Conservation (phyloP, 2,113 vertebrate genomes). For the Myiagra hebetior region DNA sequence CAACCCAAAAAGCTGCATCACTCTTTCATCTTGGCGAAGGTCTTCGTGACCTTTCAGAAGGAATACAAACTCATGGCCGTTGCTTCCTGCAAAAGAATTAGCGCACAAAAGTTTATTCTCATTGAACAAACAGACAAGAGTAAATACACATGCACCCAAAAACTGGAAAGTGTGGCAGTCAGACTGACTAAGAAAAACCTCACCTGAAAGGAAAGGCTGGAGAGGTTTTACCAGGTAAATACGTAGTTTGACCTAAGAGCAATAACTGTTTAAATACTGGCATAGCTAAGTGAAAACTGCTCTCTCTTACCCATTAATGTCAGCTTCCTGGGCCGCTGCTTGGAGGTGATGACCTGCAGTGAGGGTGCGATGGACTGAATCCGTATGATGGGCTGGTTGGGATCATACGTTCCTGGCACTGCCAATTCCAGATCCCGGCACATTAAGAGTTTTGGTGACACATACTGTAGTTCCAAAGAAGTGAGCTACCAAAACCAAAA, state of each 20-base stretch:
- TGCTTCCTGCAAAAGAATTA: conserved; percentile 83
- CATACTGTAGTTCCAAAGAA: conserved; percentile 94
- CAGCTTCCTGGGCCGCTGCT: conserved; percentile 94
- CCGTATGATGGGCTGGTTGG: conserved; percentile 95
- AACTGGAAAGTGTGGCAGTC: background rate
- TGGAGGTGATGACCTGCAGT: conserved; percentile 98
- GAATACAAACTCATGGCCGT: conserved; percentile 98
- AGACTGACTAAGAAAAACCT: background rate
- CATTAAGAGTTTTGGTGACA: conserved; percentile 97
- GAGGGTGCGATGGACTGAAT: conserved; percentile 96
- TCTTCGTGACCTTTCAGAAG: conserved; percentile 97
- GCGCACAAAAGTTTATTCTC: background rate
- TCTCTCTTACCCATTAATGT: conserved; percentile 92
- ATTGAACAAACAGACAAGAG: background rate
- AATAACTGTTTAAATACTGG: background rate
- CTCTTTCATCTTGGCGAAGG: conserved; percentile 93
- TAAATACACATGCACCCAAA: background rate
- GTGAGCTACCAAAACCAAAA: conserved; percentile 80
- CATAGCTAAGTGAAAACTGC: background rate
- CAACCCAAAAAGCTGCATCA: conserved; percentile 98
- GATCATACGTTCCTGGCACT: conserved; percentile 94
- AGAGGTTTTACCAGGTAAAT: background rate
- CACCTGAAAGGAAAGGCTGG: background rate
- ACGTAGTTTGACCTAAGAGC: background rate
- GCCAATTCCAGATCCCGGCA: conserved; percentile 95